phyloP scores from a whole-genome alignment of 2,888 invertebrate genomes.

The Mongoloraphidia duomilia region DNA sequence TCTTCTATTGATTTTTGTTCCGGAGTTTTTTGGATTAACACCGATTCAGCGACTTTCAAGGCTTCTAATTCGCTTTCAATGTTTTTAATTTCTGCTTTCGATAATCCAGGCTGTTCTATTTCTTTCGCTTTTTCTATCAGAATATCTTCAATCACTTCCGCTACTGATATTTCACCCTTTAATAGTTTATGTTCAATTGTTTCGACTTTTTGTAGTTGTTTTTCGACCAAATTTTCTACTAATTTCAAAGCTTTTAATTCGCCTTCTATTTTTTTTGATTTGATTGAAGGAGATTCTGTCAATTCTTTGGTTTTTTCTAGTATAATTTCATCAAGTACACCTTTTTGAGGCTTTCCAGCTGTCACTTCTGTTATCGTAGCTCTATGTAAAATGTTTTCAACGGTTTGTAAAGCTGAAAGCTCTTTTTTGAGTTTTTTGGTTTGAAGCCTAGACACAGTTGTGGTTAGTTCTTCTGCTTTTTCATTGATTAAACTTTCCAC shows the following conservation, averaged over 20 bases:
- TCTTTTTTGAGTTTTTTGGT: too few species aligned
- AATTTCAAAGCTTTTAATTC: background rate
- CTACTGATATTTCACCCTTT: background rate
- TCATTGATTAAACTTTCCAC: too few species aligned
- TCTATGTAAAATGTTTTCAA: too few species aligned
- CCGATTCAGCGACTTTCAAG: background rate
- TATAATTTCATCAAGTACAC: too few species aligned
- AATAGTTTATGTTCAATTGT: background rate
- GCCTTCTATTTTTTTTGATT: slow-evolving; percentile 3
- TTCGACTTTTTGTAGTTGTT: background rate
- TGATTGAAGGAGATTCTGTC: too few species aligned
- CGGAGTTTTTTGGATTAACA: slow-evolving; percentile 6
- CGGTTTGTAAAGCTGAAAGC: too few species aligned
- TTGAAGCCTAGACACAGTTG: too few species aligned
- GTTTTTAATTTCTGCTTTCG: slow-evolving; percentile 3
- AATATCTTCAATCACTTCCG: slow-evolving; percentile 3
- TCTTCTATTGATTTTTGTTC: slow-evolving; percentile 14
- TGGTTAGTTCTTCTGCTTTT: too few species aligned
- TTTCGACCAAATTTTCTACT: slow-evolving; percentile 3
- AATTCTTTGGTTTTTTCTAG: too few species aligned
- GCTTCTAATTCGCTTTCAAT: background rate
- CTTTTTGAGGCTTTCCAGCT: too few species aligned
- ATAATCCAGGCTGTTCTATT: slow-evolving; percentile 2
- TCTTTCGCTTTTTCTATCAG: background rate
- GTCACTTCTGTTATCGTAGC: too few species aligned